Conservation (phyloP, 2,888 invertebrate genomes). For the Diarsia brunnea region DNA sequence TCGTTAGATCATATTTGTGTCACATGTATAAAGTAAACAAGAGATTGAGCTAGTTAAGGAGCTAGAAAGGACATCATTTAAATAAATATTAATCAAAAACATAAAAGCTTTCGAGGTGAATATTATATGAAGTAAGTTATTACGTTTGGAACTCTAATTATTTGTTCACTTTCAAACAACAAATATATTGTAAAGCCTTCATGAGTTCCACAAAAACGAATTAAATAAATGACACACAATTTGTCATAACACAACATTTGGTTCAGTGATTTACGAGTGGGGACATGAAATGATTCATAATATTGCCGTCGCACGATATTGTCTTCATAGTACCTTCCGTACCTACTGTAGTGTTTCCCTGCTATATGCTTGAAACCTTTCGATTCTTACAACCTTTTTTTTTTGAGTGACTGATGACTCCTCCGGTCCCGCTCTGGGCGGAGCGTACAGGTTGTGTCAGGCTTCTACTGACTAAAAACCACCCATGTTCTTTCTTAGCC, state of each 20-base stretch:
- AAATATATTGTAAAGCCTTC: conserved; percentile 5
- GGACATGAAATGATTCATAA: conserved; percentile 27
- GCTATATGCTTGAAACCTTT: background rate
- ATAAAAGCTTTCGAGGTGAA: background rate
- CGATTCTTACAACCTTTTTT: background rate
- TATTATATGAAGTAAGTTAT: background rate
- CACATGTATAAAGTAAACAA: conserved; percentile 42
- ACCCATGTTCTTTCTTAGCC: no score
- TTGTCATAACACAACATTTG: conserved; percentile 51
- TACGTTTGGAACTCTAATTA: background rate
- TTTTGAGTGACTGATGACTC: no score
- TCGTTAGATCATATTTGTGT: conserved; percentile 46
- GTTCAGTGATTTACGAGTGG: conserved; percentile 37
- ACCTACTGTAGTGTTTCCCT: background rate
- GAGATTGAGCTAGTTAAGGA: conserved; percentile 11
- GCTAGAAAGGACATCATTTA: background rate
- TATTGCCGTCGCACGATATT: conserved; percentile 9
- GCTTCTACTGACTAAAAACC: no score
- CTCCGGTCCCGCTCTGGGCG: no score
- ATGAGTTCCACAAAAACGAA: conserved; percentile 42
- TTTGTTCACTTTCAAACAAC: conserved; percentile 12
- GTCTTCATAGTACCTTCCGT: conserved; percentile 12
- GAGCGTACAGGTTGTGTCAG: no score
- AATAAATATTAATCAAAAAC: background rate
- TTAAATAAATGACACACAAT: conserved; percentile 42